A percentile compares a stretch with the other conserved stretches of the same genome.
Evolutionary conservation across 2,888 invertebrate genomes (phyloP).

Genomic region (Troides oblongomaculatus): DNA sequence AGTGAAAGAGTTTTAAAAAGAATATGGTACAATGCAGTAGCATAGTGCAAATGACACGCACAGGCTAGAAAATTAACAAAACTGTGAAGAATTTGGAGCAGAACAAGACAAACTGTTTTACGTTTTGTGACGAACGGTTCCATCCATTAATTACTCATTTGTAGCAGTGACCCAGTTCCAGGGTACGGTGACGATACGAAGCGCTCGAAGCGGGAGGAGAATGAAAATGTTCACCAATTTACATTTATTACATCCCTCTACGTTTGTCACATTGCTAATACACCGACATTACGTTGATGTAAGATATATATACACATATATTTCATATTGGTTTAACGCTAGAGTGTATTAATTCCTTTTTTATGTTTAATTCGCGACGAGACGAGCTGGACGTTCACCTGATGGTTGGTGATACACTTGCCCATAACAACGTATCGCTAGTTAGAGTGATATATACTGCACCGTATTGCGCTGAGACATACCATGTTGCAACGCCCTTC

Average conservation of each 20-base stretch:
- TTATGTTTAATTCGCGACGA: no score
- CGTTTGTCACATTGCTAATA: conserved; percentile 3
- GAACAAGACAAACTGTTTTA: conserved; percentile 11
- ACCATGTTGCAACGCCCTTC: no score
- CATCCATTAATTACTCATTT: conserved; percentile 29
- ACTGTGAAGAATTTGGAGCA: conserved; percentile 1
- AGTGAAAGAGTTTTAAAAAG: background rate
- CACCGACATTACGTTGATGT: background rate
- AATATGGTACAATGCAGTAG: background rate
- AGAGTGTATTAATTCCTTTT: no score
- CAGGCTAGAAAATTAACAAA: background rate
- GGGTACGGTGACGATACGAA: conserved; percentile 16
- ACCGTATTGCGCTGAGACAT: no score
- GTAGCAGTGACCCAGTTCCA: conserved; percentile 21
- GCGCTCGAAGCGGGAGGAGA: background rate
- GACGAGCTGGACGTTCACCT: no score
- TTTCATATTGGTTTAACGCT: background rate
- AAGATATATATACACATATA: background rate
- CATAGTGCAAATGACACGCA: background rate
- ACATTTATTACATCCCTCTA: conserved; percentile 4
- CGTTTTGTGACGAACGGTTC: conserved; percentile 22
- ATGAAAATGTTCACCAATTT: conserved; percentile 16
- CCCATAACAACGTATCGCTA: no score
- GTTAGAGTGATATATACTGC: no score
- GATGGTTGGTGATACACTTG: no score